Conservation (phyloP, 2,888 invertebrate genomes). For the Zeuzera pyrina region DNA sequence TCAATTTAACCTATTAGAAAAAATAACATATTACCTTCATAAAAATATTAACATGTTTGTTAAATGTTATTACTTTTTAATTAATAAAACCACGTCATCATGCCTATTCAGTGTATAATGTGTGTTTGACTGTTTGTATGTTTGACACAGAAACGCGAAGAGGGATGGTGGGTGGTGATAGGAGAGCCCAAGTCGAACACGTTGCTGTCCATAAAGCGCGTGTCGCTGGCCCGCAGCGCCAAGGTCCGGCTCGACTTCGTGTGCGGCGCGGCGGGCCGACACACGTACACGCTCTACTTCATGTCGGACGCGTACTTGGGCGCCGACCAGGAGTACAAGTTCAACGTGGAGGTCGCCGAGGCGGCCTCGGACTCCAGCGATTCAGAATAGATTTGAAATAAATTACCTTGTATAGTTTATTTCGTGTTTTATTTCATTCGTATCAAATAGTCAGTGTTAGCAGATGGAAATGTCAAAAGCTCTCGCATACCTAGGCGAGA, state of each 20-base stretch:
- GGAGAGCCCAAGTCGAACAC: constrained; percentile 97
- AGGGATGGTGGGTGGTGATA: constrained; percentile 99
- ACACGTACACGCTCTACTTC: constrained; percentile 95
- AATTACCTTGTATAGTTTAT: too few species aligned
- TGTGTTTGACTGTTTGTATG: neutral
- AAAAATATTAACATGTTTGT: too few species aligned
- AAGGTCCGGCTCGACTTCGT: constrained; percentile 91
- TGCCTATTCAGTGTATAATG: too few species aligned
- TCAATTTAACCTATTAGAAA: too few species aligned
- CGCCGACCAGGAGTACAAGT: constrained; percentile 99
- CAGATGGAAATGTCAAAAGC: too few species aligned
- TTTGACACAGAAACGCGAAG: constrained; percentile 83
- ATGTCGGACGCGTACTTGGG: constrained; percentile 99
- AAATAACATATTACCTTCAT: too few species aligned
- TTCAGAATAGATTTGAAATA: constrained; percentile 25
- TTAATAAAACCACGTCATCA: too few species aligned
- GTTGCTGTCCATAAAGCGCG: constrained; percentile 95
- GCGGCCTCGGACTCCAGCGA: constrained; percentile 39
- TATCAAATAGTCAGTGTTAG: too few species aligned
- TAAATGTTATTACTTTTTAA: too few species aligned
- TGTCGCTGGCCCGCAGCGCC: constrained; percentile 94
- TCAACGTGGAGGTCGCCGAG: constrained; percentile 85
- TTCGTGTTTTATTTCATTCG: too few species aligned
- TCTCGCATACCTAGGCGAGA: too few species aligned
- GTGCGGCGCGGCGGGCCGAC: constrained; percentile 89